These are phyloP conservation scores for Gerris lacustris DNA, from an alignment of 2,888 invertebrate species.

Conservation along the genomic window DNA sequence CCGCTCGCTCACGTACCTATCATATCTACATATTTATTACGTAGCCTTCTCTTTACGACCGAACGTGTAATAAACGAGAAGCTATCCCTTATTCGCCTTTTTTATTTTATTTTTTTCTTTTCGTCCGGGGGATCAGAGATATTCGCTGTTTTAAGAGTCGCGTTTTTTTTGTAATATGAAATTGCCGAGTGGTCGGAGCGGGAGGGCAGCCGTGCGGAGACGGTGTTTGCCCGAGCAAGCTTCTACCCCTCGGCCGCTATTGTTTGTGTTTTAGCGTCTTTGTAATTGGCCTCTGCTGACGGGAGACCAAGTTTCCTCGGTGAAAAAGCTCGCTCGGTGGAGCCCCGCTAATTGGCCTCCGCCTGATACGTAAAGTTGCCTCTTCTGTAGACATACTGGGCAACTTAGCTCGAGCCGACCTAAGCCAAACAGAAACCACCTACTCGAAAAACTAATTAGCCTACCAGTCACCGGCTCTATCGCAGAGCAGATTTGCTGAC, in stretches of 20 bases:
- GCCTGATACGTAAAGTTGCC: constrained; percentile 12
- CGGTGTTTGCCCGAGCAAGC: background rate
- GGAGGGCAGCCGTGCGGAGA: background rate
- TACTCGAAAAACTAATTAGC: constrained; percentile 1
- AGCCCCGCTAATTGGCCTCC: constrained; percentile 16
- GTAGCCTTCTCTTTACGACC: constrained; percentile 16
- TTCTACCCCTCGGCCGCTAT: constrained; percentile 9
- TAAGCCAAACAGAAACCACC: constrained; percentile 1
- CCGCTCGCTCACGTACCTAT: constrained; percentile 19
- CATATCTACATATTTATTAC: constrained; percentile 24
- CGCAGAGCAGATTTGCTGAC: background rate
- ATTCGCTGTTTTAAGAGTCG: background rate
- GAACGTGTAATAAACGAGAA: constrained; percentile 20
- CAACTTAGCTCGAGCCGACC: background rate
- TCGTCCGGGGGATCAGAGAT: background rate
- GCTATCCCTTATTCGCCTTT: background rate
- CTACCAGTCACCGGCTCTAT: background rate
- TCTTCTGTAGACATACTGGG: constrained; percentile 3
- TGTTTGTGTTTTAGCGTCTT: constrained; percentile 24
- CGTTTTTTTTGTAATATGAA: background rate
- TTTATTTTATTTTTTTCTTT: background rate
- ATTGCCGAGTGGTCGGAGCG: background rate
- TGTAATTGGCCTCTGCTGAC: constrained; percentile 24
- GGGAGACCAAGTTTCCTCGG: constrained; percentile 13
- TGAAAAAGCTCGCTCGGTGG: constrained; percentile 6